These are phyloP conservation scores for Decapterus maruadsi DNA, from an alignment of 2,797 vertebrate species.

Conservation along the genomic window DNA sequence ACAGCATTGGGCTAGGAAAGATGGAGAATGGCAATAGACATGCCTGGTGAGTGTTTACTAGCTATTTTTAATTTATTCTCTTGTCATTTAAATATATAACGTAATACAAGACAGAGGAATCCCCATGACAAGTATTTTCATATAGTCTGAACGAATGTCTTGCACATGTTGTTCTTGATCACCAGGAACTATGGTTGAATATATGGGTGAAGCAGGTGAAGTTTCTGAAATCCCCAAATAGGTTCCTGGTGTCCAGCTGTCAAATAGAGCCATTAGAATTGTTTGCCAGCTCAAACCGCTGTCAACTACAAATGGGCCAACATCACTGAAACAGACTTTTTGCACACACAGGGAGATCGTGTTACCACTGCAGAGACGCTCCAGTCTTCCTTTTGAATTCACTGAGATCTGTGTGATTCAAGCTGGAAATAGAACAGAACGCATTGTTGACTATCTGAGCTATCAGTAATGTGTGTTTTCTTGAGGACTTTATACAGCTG, in stretches of 20 bases:
- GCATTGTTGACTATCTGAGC: constrained; percentile 24
- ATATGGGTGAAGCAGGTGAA: background rate
- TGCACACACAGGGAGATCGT: background rate
- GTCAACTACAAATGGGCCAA: background rate
- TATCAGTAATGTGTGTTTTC: constrained; percentile 11
- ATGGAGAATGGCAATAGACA: too few relatives aligned
- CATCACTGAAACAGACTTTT: background rate
- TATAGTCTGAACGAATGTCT: background rate
- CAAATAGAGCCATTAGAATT: background rate
- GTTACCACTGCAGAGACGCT: background rate
- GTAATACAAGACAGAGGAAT: background rate
- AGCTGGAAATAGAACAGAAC: constrained; percentile 17
- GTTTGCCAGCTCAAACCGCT: background rate
- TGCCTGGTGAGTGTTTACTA: background rate
- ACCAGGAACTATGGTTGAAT: background rate
- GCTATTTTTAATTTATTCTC: background rate
- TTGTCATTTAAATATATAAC: background rate
- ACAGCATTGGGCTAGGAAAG: too few relatives aligned
- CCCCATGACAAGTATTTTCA: background rate
- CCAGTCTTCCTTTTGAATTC: constrained; percentile 1
- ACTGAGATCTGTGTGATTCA: constrained; percentile 14
- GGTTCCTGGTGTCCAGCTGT: background rate
- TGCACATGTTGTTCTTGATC: background rate
- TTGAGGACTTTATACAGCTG: constrained; percentile 18
- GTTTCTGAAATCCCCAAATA: background rate